Conservation (phyloP, 2,888 invertebrate genomes). For the Ophion ventricosus region DNA sequence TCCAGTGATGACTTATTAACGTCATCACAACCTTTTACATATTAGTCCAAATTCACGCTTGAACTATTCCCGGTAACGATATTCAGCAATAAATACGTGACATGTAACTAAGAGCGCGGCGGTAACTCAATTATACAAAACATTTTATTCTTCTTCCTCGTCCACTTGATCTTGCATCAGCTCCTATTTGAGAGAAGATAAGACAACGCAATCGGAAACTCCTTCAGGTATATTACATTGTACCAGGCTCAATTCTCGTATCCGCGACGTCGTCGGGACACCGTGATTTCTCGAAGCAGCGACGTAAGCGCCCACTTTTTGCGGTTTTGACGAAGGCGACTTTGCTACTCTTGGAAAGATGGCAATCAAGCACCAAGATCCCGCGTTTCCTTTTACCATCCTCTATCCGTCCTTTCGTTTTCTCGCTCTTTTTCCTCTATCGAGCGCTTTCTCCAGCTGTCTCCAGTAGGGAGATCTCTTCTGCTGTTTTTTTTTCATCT, state of each 20-base stretch:
- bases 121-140: conserved; percentile 12
- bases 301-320: conserved; percentile 7
- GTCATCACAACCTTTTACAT: conserved; percentile 59
- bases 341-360: conserved; percentile 17
- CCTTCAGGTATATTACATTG: neutral
- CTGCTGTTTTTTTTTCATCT: conserved; percentile 25
- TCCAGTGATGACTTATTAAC: too few relatives aligned
- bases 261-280: conserved; percentile 24
- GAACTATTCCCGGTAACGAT: neutral
- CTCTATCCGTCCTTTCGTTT: neutral
- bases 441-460: neutral
- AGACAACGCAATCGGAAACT: neutral
- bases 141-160: neutral
- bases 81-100: conserved; percentile 24
- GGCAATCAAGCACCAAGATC: conserved; percentile 59
- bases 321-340: conserved; percentile 27
- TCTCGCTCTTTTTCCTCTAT: neutral
- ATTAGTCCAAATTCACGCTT: conserved; percentile 15
- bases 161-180: neutral
- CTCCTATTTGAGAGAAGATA: neutral
- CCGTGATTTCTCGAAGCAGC: conserved; percentile 65
- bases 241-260: conserved; percentile 8
- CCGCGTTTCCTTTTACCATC: neutral
- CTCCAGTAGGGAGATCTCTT: conserved; percentile 22
- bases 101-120: neutral